These are phyloP conservation scores for Ceratina australensis DNA, from an alignment of 1,140 invertebrate species.

Conservation along the genomic window DNA sequence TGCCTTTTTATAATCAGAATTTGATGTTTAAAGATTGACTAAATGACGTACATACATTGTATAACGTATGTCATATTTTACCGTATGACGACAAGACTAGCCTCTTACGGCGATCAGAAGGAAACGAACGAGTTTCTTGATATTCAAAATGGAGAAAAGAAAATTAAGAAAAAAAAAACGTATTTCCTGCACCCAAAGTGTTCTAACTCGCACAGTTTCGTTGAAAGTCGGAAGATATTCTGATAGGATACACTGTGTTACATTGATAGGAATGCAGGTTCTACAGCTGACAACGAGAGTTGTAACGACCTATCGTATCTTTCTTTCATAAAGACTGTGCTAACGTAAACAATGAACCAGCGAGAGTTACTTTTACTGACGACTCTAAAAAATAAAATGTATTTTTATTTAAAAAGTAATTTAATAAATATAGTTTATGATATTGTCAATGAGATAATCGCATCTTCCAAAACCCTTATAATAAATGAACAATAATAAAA, in stretches of 20 bases:
- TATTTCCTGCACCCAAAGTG: slow-evolving; percentile 1
- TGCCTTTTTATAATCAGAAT: no score
- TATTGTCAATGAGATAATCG: background rate
- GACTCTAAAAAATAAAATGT: slow-evolving; percentile 25
- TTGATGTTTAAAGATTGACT: no score
- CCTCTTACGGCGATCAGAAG: no score
- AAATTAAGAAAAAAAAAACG: background rate
- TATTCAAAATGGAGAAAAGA: background rate
- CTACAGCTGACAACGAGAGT: background rate
- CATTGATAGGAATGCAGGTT: background rate
- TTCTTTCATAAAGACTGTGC: slow-evolving; percentile 34
- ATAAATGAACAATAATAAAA: background rate
- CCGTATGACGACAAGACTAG: no score
- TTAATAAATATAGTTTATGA: slow-evolving; percentile 38
- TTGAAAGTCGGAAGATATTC: slow-evolving; percentile 1
- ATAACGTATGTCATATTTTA: no score
- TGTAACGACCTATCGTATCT: background rate
- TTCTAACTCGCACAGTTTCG: slow-evolving; percentile 26
- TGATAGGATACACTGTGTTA: background rate
- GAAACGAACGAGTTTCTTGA: background rate
- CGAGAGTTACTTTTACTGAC: slow-evolving; percentile 17
- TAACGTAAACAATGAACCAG: slow-evolving; percentile 6
- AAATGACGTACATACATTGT: no score
- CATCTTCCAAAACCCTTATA: background rate
- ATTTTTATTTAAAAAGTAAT: slow-evolving; percentile 41